phyloP scores from a whole-genome alignment of 2,888 invertebrate species.

The Pediacus dermestoides region DNA sequence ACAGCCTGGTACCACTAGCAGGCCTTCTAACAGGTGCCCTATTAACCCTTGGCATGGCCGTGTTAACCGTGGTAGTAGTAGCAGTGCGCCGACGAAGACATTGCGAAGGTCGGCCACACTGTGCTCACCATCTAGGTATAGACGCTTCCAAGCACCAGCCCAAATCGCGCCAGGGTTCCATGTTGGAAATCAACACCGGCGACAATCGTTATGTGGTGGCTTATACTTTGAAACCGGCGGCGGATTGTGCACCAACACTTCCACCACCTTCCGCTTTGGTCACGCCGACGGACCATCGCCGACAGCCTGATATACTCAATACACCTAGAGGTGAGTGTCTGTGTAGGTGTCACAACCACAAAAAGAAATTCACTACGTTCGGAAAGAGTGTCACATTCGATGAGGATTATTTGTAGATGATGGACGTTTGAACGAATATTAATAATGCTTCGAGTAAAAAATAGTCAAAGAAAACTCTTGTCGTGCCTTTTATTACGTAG shows the following conservation, averaged over 20 bases:
- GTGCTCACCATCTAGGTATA: constrained; percentile 44
- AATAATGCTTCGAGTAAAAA: no score
- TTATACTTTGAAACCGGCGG: constrained; percentile 73
- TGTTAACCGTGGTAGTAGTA: constrained; percentile 62
- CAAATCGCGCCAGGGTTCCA: constrained; percentile 53
- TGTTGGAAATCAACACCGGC: constrained; percentile 71
- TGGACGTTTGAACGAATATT: no score
- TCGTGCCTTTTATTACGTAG: no score
- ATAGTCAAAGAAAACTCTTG: no score
- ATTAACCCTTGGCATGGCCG: constrained; percentile 62
- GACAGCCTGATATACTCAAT: constrained; percentile 66
- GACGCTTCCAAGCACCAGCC: constrained; percentile 53
- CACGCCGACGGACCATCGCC: constrained; percentile 36
- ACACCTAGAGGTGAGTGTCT: constrained; percentile 64
- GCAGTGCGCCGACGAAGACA: constrained; percentile 60
- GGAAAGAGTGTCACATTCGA: constrained; percentile 1
- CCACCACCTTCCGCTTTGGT: constrained; percentile 29
- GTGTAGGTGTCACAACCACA: constrained; percentile 29
- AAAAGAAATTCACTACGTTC: constrained; percentile 27
- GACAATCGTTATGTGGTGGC: constrained; percentile 82
- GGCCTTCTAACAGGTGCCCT: constrained; percentile 64
- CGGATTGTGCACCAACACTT: constrained; percentile 39
- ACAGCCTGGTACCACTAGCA: constrained; percentile 69
- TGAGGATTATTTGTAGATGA: constrained; percentile 15
- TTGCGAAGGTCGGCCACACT: constrained; percentile 45